Conservation (phyloP, 2,113 vertebrate genomes). For the Tenrec ecaudatus region DNA sequence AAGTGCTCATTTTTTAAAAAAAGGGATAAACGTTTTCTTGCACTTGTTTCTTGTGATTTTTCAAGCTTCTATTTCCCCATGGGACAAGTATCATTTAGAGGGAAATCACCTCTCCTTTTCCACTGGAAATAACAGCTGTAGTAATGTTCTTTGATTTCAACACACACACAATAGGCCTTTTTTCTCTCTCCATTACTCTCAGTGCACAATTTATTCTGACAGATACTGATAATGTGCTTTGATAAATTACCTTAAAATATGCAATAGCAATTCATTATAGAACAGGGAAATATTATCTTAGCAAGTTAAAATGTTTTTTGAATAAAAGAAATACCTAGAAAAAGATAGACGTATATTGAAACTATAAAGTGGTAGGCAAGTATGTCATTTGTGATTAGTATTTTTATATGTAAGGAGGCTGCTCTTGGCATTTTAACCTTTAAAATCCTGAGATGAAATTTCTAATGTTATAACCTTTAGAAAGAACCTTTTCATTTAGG, state of each 20-base stretch:
- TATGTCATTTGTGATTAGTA: slow-evolving; percentile 71
- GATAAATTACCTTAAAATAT: slow-evolving; percentile 78
- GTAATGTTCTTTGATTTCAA: slow-evolving; percentile 71
- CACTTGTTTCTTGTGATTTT: slow-evolving; percentile 73
- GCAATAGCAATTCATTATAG: slow-evolving; percentile 70
- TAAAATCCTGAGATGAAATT: slow-evolving; percentile 48
- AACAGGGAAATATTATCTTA: slow-evolving; percentile 65
- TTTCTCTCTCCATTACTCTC: slow-evolving; percentile 53
- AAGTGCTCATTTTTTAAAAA: slow-evolving; percentile 79
- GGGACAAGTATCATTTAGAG: slow-evolving; percentile 70
- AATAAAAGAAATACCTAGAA: slow-evolving; percentile 63
- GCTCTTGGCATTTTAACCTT: slow-evolving; percentile 72
- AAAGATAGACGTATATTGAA: slow-evolving; percentile 57
- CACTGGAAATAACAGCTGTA: slow-evolving; percentile 68
- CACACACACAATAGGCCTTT: slow-evolving; percentile 38
- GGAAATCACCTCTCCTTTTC: slow-evolving; percentile 64
- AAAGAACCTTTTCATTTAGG: slow-evolving; percentile 64
- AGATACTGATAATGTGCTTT: slow-evolving; percentile 68
- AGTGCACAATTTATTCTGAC: slow-evolving; percentile 61
- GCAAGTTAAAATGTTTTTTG: slow-evolving; percentile 74
- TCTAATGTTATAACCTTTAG: slow-evolving; percentile 70
- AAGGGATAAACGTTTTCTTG: slow-evolving; percentile 69
- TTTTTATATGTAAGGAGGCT: slow-evolving; percentile 61
- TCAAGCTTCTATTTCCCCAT: slow-evolving; percentile 68
- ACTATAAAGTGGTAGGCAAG: slow-evolving; percentile 34